Base-by-base conservation (phyloP, 2,888 invertebrate species). In the Selenia dentaria region DNA sequence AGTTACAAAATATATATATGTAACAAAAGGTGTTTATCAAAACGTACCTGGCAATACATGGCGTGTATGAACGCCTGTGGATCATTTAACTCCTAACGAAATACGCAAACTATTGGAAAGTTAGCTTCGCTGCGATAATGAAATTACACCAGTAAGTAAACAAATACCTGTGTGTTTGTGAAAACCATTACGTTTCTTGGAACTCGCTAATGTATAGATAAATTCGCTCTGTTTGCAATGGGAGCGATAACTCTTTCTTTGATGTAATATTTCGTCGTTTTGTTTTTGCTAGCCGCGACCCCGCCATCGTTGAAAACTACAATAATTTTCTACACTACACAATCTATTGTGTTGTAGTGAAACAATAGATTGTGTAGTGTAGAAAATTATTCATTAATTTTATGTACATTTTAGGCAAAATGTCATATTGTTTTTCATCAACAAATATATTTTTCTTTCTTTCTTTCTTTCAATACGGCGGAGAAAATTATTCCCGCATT, bases 21-120 rank as follows among this genome's bases (percentile, higher is more conserved):
- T 6, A 6, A 3, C 22, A 5, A 6, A 22, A 8, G 22, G 22
- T 22, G 8, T 22, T 22, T 22, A 2, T 22, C 6, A 2, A 2
- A 8, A 22, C 6, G 22, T 4, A 22, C 6, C 22, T 10, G 25
- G 10, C 2, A 25, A 10, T 3, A 25, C 9, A 20, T 32, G 11
- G 20, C 20, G 32, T 16, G 29, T 9, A 14, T 16, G 14, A 13
- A 29, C n/a, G 29, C 29, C n/a, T n/a, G n/a, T 16, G 16, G 16
- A 3, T 16, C 16, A 16, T 4, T n/a, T 16, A 16, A 16, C 16
- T 16, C 16, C 6, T 6, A 6, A 22, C 6, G 22, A 22, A 12
- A 29, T 16, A 29, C n/a, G 14, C 14, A 27, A 27, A 38, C 34
- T 42, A 43, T 36, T 42, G 24, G 34, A 37, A 29, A 29, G 29